These are phyloP conservation scores for Ellobius talpinus DNA, from an alignment of 2,113 vertebrate genomes.

Conservation along the genomic window DNA sequence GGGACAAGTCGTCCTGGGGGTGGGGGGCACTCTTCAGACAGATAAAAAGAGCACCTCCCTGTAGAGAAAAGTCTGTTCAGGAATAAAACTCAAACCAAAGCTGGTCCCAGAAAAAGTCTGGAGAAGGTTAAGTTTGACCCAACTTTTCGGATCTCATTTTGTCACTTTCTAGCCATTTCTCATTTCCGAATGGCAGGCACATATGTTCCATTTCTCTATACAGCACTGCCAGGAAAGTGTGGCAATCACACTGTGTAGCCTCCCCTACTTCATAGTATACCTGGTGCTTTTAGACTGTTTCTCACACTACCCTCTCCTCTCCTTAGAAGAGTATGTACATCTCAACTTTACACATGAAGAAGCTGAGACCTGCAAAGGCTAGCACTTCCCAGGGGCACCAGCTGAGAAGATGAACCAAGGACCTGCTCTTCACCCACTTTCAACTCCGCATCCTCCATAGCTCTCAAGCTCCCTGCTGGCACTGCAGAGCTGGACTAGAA, in stretches of 20 bases:
- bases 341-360: not conserved
- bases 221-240: not conserved
- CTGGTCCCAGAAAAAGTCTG: not conserved
- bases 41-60: not conserved
- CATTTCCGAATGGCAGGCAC: not conserved
- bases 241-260: too few species aligned
- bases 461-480: not conserved
- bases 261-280: not conserved
- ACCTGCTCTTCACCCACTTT: not conserved
- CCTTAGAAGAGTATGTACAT: not conserved
- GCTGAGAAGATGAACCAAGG: not conserved
- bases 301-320: not conserved
- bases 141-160: not conserved
- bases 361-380: not conserved
- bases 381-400: too few species aligned
- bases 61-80: not conserved
- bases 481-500: not conserved
- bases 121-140: not conserved
- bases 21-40: not conserved
- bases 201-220: not conserved
- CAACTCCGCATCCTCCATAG: rapidly evolving
- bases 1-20: not conserved
- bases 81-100: not conserved
- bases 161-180: not conserved
- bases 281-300: too few species aligned